These are phyloP conservation scores for Oasisia sp. DNA, from an alignment of 2,888 invertebrate species.

Conservation along the genomic window DNA sequence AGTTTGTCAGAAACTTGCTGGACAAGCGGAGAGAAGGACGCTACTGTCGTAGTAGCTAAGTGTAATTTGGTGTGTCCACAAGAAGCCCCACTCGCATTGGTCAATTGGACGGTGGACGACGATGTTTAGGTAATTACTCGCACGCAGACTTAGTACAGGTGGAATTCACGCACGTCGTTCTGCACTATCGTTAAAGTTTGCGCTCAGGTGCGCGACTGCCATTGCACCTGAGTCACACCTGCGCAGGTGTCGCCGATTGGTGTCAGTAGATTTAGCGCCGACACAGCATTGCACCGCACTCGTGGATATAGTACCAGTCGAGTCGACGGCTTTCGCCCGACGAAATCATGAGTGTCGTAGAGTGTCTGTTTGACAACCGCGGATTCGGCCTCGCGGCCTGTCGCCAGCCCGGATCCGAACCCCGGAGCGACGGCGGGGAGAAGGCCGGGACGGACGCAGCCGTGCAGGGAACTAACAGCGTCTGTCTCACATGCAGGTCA, in stretches of 20 bases:
- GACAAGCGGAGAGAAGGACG: neutral
- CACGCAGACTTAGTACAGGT: neutral
- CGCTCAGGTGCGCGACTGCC: neutral
- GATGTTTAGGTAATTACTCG: neutral
- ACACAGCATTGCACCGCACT: neutral
- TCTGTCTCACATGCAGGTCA: slow-evolving; percentile 77
- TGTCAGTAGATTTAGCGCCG: neutral
- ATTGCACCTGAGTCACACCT: neutral
- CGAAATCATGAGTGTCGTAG: neutral
- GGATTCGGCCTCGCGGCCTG: neutral
- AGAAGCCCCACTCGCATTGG: neutral
- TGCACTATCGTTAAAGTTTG: neutral
- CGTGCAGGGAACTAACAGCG: slow-evolving; percentile 2
- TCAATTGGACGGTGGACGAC: neutral
- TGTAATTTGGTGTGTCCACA: neutral
- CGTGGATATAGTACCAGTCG: neutral
- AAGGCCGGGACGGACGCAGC: neutral
- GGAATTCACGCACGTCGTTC: neutral
- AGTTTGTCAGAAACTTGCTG: slow-evolving; percentile 1
- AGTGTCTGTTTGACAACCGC: neutral
- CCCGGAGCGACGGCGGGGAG: neutral
- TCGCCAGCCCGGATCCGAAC: neutral
- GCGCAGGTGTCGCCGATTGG: neutral
- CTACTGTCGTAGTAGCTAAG: neutral
- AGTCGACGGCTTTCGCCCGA: neutral